phyloP scores from a whole-genome alignment of 1,140 invertebrate species.

The Tetramorium alpestre region DNA sequence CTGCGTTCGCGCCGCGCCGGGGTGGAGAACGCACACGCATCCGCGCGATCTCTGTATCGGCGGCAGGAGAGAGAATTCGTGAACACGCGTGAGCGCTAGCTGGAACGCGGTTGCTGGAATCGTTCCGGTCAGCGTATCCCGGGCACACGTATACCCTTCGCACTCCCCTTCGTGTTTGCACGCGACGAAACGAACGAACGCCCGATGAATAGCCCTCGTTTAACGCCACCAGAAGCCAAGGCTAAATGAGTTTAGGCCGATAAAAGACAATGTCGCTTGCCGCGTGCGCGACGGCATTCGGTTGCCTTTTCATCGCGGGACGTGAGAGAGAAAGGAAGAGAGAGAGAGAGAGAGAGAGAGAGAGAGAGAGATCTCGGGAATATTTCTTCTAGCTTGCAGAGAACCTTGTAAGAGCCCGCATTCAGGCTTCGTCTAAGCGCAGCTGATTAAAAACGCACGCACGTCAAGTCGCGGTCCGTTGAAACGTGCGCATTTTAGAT shows the following conservation, averaged over 20 bases:
- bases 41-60: background rate
- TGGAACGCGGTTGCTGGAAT: background rate
- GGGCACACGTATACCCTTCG: background rate
- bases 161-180: constrained; percentile 37
- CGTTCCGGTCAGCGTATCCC: constrained; percentile 1
- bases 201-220: constrained; percentile 72
- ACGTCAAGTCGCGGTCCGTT: constrained; percentile 50
- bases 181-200: constrained; percentile 52
- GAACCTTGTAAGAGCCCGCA: constrained; percentile 13
- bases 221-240: constrained; percentile 64
- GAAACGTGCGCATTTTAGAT: constrained; percentile 56
- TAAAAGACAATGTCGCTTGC: constrained; percentile 44
- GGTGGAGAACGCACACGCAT: constrained; percentile 16
- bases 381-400: background rate
- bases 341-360: background rate
- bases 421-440: constrained; percentile 39
- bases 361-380: background rate
- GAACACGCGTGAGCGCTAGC: background rate
- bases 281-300: constrained; percentile 23
- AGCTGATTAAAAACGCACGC: constrained; percentile 55
- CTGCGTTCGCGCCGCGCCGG: background rate
- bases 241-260: constrained; percentile 66
- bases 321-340: background rate
- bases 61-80: constrained; percentile 46
- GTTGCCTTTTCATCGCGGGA: constrained; percentile 15